These are phyloP conservation scores for Lepidocyrtinus sp. DNA, from an alignment of 2,888 invertebrate species.

Conservation along the genomic window DNA sequence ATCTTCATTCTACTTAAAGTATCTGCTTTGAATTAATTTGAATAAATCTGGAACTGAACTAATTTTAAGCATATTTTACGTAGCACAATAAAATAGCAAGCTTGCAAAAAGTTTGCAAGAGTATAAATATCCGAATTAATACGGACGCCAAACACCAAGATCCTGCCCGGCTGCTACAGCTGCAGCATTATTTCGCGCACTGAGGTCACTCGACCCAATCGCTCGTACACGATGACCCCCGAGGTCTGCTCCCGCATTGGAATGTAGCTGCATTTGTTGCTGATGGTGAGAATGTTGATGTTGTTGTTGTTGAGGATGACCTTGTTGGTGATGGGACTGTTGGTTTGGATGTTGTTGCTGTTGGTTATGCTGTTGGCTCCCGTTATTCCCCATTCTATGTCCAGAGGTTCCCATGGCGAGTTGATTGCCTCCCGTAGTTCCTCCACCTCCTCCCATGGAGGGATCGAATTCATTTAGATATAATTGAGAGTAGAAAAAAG, in stretches of 20 bases:
- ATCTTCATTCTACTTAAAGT: no score
- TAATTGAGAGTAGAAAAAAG: conserved; percentile 69
- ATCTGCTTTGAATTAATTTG: no score
- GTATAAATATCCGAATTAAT: not conserved
- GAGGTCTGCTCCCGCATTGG: conserved; percentile 43
- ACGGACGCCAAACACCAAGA: not conserved
- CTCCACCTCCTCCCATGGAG: conserved; percentile 38
- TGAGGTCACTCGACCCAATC: conserved; percentile 36
- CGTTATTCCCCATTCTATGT: conserved; percentile 68
- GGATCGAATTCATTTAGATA: conserved; percentile 69
- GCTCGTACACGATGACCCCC: conserved; percentile 46
- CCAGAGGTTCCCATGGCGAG: conserved; percentile 16
- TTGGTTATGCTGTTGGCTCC: conserved; percentile 72
- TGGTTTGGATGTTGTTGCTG: conserved; percentile 70
- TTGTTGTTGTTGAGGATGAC: conserved; percentile 70
- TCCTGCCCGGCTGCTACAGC: not conserved
- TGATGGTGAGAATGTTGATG: conserved; percentile 61
- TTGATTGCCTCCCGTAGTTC: conserved; percentile 30
- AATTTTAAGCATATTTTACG: no score
- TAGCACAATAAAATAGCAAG: no score
- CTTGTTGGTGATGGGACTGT: conserved; percentile 70
- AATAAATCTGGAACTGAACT: no score
- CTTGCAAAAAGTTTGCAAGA: not conserved
- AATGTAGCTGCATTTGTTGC: conserved; percentile 62
- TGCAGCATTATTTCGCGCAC: not conserved